Evolutionary conservation across 2,888 invertebrate genomes (phyloP).

Genomic region (Podotricha telesiphe): DNA sequence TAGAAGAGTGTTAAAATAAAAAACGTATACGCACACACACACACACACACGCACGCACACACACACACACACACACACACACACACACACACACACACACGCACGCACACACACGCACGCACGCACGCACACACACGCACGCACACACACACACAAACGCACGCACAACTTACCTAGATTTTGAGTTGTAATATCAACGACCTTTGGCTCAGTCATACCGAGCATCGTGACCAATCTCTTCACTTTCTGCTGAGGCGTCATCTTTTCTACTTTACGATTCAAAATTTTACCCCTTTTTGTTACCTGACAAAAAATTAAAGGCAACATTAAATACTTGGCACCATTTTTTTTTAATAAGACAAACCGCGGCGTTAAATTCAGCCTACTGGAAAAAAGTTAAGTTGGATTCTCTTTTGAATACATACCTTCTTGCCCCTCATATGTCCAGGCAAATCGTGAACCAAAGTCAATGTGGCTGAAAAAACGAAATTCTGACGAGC

Average conservation of each 20-base stretch:
- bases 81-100: no score
- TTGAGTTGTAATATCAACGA: constrained; percentile 94
- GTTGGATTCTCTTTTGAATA: no score
- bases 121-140: neutral
- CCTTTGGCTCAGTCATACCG: constrained; percentile 94
- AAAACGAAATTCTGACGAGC: constrained; percentile 96
- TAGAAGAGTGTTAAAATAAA: no score
- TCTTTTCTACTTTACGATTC: constrained; percentile 83
- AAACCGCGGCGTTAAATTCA: no score
- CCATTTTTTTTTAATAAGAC: no score
- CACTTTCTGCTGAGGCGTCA: constrained; percentile 90
- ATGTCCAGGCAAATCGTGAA: constrained; percentile 92
- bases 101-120: no score
- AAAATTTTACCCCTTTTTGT: constrained; percentile 76
- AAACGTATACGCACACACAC: no score
- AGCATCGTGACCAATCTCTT: constrained; percentile 90
- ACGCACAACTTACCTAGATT: constrained; percentile 84
- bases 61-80: no score
- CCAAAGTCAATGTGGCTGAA: constrained; percentile 97
- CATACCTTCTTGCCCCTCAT: constrained; percentile 84
- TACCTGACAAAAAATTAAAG: constrained; percentile 51
- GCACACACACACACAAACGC: no score
- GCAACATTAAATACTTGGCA: no score
- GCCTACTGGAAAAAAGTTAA: no score
- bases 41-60: no score